phyloP scores from a whole-genome alignment of 2,113 vertebrate species.

The Oplegnathus fasciatus region DNA sequence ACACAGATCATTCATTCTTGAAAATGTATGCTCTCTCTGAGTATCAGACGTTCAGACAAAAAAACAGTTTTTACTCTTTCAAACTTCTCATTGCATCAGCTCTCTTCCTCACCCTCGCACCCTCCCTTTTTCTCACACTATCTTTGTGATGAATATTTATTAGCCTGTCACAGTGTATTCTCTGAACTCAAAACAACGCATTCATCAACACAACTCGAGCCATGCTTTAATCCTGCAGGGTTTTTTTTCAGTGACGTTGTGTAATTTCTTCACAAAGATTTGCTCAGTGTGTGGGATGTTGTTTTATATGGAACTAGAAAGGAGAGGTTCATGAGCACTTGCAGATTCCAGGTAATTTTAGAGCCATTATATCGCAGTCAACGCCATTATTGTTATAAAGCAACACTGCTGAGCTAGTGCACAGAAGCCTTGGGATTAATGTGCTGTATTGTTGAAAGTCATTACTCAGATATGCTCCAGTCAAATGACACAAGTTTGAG shows the following conservation, averaged over 20 bases:
- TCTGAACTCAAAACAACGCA: constrained; percentile 63
- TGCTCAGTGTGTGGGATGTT: constrained; percentile 33
- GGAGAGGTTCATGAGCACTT: constrained; percentile 14
- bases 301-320: constrained; percentile 42
- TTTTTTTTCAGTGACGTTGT: constrained; percentile 42
- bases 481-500: constrained; percentile 19
- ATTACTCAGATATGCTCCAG: neutral
- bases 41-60: constrained; percentile 40
- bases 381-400: constrained; percentile 18
- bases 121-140: constrained; percentile 17
- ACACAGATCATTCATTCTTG: neutral
- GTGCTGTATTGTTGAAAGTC: neutral
- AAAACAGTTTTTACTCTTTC: constrained; percentile 26
- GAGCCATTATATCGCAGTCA: constrained; percentile 38
- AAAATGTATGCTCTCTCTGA: constrained; percentile 7
- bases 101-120: constrained; percentile 31
- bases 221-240: constrained; percentile 45
- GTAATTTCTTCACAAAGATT: constrained; percentile 43
- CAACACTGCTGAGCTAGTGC: constrained; percentile 7
- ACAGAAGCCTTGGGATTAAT: neutral
- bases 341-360: constrained; percentile 34
- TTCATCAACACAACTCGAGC: constrained; percentile 54
- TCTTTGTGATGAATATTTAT: constrained; percentile 69
- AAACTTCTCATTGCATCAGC: constrained; percentile 51
- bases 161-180: constrained; percentile 55